Evolutionary conservation across 2,797 vertebrate species (phyloP), one percentile per base, ranked within the genome.

Genomic region (Coracias cyanogaster): DNA sequence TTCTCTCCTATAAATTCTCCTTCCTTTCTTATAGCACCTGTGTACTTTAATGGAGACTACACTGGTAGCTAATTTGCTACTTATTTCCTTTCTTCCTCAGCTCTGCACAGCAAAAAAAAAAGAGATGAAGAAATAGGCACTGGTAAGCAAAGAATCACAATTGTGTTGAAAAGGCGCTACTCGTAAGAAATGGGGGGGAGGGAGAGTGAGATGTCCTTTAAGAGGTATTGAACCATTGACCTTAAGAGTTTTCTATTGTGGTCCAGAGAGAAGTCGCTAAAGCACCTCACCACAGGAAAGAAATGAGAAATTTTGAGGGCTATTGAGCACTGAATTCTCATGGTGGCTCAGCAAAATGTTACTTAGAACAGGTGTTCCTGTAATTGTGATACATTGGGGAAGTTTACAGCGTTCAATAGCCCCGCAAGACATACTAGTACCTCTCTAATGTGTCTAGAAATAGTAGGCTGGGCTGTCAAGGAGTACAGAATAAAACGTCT

Each of bases 281-380:
- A 97, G 91, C 86, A 91, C 87, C 60, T 97, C 97, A 95, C 98
- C 93, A 94, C 95, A 97, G 98, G 97, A 97, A 98, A 98, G 97
- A 98, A 98, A 98, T 98, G 98, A 98, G 97, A 98, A 98, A 98
- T 98, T 98, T 98, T 97, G 98, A 98, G 98, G 98, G 94, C 96
- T 96, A 97, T 98, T 98, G 98, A 98, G 91, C 98, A 98, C 96
- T n/a, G 37, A 97, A 97, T 97, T 97, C 96, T 97, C 62, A 12
- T 69, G 52, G 39, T 69, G 54, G 86, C 90, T 97, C 97, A 97
- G 96, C 92, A 95, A 94, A 97, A 97, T 96, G 94, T 97, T 97
- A 96, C 96, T 98, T 97, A 97, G 96, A 96, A 94, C 96, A 97
- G 94, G 96, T 97, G 97, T 97, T 97, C 88, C 94, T 70, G 73